Evolutionary conservation across 2,113 vertebrate genomes (phyloP).

Genomic region (Apodemus sylvaticus): DNA sequence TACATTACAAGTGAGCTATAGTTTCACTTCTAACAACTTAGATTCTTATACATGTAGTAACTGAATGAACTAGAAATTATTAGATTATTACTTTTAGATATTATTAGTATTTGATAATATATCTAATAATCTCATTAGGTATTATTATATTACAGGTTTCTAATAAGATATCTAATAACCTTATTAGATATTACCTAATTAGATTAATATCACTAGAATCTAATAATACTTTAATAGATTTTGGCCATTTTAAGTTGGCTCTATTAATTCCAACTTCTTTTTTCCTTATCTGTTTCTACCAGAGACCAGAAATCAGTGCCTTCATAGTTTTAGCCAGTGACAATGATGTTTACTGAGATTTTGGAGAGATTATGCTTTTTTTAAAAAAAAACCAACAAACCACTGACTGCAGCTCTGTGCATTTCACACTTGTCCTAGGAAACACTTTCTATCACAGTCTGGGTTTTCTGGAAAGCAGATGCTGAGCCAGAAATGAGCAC

Average conservation of each 20-base stretch:
- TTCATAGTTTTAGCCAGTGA: neutral
- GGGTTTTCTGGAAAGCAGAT: neutral
- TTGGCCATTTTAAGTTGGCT: neutral
- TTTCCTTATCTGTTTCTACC: constrained; percentile 2
- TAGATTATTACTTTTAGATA: neutral
- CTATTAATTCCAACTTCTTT: neutral
- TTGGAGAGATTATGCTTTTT: neutral
- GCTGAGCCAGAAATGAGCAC: neutral
- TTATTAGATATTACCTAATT: no score
- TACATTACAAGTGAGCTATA: neutral
- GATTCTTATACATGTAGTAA: neutral
- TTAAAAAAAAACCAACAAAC: no score
- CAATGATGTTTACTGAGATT: neutral
- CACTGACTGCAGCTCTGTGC: neutral
- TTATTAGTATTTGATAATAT: no score
- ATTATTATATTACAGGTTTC: no score
- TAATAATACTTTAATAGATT: no score
- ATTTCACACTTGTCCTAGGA: neutral
- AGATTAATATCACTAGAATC: no score
- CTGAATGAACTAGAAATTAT: neutral
- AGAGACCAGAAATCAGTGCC: neutral
- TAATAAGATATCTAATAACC: no score
- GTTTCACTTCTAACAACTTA: neutral
- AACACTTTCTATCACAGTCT: neutral
- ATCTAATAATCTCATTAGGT: no score